A percentile compares a stretch with the other conserved stretches of the same genome.
Evolutionary conservation across 2,888 invertebrate species (phyloP).

Genomic region (Dolomedes plantarius): DNA sequence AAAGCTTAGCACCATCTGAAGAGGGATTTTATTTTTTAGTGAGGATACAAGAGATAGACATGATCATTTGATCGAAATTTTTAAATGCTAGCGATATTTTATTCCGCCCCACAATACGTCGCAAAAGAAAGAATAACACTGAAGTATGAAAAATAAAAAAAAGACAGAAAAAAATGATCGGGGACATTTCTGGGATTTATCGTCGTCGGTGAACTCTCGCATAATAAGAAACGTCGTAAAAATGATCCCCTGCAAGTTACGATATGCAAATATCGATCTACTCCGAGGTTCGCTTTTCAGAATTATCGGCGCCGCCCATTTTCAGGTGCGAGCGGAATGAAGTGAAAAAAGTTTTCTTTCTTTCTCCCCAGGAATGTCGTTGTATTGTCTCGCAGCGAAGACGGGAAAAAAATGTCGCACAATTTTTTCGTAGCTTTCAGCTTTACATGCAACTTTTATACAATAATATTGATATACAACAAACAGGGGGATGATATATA

Average conservation of each 20-base stretch:
- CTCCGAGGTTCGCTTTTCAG: conserved; percentile 20
- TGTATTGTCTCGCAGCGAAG: conserved; percentile 1
- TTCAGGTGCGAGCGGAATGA: conserved; percentile 63
- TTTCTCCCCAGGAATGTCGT: conserved; percentile 13
- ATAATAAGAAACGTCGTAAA: conserved; percentile 61
- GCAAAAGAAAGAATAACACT: not conserved
- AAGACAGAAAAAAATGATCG: not conserved
- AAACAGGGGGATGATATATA: not conserved
- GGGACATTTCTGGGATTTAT: conserved; percentile 52
- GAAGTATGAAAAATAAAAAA: too few species aligned
- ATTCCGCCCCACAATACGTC: not conserved
- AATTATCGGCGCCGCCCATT: conserved; percentile 65
- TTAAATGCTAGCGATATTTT: conserved; percentile 27
- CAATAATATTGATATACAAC: conserved; percentile 50
- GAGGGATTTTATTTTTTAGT: conserved; percentile 26
- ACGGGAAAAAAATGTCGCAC: conserved; percentile 26
- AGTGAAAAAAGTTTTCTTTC: conserved; percentile 49
- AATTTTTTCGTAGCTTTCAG: conserved; percentile 28
- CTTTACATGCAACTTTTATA: conserved; percentile 47
- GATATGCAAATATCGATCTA: conserved; percentile 67
- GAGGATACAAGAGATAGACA: not conserved
- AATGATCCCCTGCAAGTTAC: conserved; percentile 51
- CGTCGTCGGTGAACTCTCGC: conserved; percentile 42
- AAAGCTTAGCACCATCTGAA: conserved; percentile 26
- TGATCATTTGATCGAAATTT: conserved; percentile 35